phyloP scores from a whole-genome alignment of 2,797 vertebrate genomes.

The Schizothorax lantsangensis region DNA sequence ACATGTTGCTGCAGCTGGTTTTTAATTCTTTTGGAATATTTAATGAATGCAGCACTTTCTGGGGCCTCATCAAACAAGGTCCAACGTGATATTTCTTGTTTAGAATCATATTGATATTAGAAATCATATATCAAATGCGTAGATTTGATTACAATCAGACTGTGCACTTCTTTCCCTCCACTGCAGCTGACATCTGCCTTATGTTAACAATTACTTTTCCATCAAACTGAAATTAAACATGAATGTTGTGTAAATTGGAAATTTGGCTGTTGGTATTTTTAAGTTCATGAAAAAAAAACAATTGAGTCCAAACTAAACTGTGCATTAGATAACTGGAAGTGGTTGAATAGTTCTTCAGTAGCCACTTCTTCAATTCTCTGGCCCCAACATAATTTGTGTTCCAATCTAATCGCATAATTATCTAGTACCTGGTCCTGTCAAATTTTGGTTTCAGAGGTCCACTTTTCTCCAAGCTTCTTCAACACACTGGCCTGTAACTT shows the following conservation, averaged over 20 bases:
- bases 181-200: slow-evolving; percentile 55
- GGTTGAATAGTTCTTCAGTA: neutral
- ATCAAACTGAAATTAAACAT: slow-evolving; percentile 52
- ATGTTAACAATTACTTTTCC: slow-evolving; percentile 45
- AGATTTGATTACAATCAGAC: slow-evolving; percentile 48
- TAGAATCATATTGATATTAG: slow-evolving; percentile 31
- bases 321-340: neutral
- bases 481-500: too few relatives aligned
- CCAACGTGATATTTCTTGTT: slow-evolving; percentile 41
- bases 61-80: slow-evolving; percentile 32
- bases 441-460: too few relatives aligned
- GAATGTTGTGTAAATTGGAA: slow-evolving; percentile 56
- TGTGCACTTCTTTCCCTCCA: slow-evolving; percentile 48
- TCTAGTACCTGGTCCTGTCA: too few relatives aligned
- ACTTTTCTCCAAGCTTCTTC: neutral
- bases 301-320: neutral
- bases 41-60: slow-evolving; percentile 42
- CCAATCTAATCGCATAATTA: too few relatives aligned
- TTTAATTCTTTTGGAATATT: slow-evolving; percentile 37
- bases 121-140: slow-evolving; percentile 48
- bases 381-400: neutral
- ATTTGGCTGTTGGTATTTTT: slow-evolving; percentile 7
- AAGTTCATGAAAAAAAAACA: neutral
- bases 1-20: slow-evolving; percentile 39
- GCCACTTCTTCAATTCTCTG: neutral